Conservation (phyloP, 1,140 invertebrate species). For the Steinernema feltiae region DNA sequence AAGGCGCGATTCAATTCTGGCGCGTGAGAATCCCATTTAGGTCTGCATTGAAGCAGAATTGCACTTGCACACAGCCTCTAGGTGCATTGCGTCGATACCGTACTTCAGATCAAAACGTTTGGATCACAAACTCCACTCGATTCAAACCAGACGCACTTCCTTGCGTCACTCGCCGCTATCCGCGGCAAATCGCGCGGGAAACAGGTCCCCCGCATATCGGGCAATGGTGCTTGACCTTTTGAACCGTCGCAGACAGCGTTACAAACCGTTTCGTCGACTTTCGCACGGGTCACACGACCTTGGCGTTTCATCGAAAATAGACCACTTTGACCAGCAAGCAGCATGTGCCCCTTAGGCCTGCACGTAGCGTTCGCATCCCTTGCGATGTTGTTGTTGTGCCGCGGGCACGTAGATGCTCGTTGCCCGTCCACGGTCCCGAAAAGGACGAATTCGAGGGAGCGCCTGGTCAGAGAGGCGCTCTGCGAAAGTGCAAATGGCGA, state of each 20-base stretch:
- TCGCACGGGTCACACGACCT: not conserved
- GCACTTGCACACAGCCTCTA: too few relatives aligned
- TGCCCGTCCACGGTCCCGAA: too few relatives aligned
- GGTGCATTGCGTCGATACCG: too few relatives aligned
- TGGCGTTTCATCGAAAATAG: not conserved
- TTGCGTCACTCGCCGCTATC: not conserved
- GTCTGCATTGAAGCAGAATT: too few relatives aligned
- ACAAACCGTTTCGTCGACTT: not conserved
- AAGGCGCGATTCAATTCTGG: too few relatives aligned
- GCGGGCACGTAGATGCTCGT: too few relatives aligned
- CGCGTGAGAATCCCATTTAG: too few relatives aligned
- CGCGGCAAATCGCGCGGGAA: not conserved
- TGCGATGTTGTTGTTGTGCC: too few relatives aligned
- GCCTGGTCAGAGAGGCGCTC: not conserved
- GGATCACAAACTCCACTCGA: too few relatives aligned
- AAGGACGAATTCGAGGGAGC: too few relatives aligned
- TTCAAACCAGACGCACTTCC: not conserved
- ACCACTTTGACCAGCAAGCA: not conserved
- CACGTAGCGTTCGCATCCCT: too few relatives aligned
- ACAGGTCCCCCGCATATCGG: not conserved
- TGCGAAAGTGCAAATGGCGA: not conserved
- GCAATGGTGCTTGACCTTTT: slow-evolving; percentile 1
- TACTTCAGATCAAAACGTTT: too few relatives aligned
- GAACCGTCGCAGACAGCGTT: not conserved
- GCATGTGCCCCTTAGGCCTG: not conserved